Evolutionary conservation across 1,140 invertebrate species (phyloP).

Genomic region (Drosophila obscura): DNA sequence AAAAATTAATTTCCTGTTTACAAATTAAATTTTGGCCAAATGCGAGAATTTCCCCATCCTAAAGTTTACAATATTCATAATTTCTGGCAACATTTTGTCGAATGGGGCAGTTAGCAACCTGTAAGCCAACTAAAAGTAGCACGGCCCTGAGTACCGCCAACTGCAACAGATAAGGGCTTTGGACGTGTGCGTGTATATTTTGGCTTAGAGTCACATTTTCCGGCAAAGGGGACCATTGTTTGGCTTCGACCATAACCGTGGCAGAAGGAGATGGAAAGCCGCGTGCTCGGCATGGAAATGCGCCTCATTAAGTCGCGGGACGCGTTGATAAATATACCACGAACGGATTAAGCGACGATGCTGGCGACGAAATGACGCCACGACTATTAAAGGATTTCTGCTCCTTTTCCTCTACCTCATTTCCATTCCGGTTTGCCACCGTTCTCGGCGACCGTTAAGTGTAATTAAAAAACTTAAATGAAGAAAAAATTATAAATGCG

Average conservation of each 20-base stretch:
- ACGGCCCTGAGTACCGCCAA: slow-evolving; percentile 13
- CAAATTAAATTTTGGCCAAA: slow-evolving; percentile 7
- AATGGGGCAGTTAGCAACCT: not conserved
- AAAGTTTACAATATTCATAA: not conserved
- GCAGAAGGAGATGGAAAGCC: slow-evolving; percentile 2
- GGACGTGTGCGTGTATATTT: slow-evolving; percentile 14
- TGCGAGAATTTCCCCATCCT: too few species aligned
- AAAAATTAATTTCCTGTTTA: slow-evolving; percentile 45
- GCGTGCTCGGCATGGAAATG: slow-evolving; percentile 64
- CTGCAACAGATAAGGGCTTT: slow-evolving; percentile 42
- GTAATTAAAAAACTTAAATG: slow-evolving; percentile 77
- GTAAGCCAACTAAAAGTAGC: slow-evolving; percentile 18
- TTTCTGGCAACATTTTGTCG: not conserved
- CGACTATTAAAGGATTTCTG: slow-evolving; percentile 65
- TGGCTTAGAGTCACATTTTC: slow-evolving; percentile 44
- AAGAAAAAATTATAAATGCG: slow-evolving; percentile 56
- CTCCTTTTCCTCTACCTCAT: not conserved
- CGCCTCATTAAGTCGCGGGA: slow-evolving; percentile 65
- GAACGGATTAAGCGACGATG: slow-evolving; percentile 68
- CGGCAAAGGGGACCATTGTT: slow-evolving; percentile 48
- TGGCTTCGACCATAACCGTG: slow-evolving; percentile 19
- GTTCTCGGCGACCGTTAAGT: slow-evolving; percentile 30
- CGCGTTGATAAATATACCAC: slow-evolving; percentile 69
- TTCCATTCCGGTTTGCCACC: slow-evolving; percentile 20
- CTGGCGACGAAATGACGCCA: slow-evolving; percentile 53